Percentiles rank a stretch among this genome's conserved stretches.
Evolutionary conservation across 1,140 invertebrate genomes (phyloP).

Genomic region (Panagrolaimus sp.): DNA sequence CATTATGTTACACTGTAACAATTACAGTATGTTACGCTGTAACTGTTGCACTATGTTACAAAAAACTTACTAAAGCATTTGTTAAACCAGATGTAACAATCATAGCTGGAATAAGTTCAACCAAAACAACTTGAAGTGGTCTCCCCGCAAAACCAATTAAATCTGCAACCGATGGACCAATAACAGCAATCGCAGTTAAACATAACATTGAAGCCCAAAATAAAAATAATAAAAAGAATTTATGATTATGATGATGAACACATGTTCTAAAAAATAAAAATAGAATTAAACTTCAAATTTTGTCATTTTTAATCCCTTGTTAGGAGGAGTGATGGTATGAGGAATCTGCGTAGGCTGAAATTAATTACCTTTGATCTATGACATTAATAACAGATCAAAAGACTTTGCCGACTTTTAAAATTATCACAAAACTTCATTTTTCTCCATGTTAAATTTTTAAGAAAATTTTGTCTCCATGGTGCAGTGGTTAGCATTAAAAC

Average conservation of each 20-base stretch:
- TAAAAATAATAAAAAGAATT: slow-evolving; percentile 33
- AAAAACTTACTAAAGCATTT: slow-evolving; percentile 6
- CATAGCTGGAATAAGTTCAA: neutral
- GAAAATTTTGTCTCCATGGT: too few relatives aligned
- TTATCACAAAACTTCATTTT: too few relatives aligned
- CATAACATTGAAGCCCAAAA: slow-evolving; percentile 24
- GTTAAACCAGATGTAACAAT: neutral
- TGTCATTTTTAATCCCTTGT: too few relatives aligned
- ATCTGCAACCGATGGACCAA: neutral
- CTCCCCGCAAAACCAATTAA: neutral
- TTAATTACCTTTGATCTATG: too few relatives aligned
- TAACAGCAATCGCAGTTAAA: slow-evolving; percentile 8
- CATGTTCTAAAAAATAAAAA: slow-evolving; percentile 19
- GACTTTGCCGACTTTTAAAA: too few relatives aligned
- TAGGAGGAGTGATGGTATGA: too few relatives aligned
- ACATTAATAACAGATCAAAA: too few relatives aligned
- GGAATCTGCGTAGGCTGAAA: too few relatives aligned
- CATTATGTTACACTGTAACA: neutral
- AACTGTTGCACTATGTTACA: neutral
- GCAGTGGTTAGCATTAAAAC: too few relatives aligned
- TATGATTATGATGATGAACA: slow-evolving; percentile 33
- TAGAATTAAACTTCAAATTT: too few relatives aligned
- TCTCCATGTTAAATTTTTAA: too few relatives aligned
- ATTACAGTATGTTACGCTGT: neutral
- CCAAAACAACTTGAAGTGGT: neutral